Conservation (phyloP, 1,140 invertebrate genomes). For the Lucilia sericata region DNA sequence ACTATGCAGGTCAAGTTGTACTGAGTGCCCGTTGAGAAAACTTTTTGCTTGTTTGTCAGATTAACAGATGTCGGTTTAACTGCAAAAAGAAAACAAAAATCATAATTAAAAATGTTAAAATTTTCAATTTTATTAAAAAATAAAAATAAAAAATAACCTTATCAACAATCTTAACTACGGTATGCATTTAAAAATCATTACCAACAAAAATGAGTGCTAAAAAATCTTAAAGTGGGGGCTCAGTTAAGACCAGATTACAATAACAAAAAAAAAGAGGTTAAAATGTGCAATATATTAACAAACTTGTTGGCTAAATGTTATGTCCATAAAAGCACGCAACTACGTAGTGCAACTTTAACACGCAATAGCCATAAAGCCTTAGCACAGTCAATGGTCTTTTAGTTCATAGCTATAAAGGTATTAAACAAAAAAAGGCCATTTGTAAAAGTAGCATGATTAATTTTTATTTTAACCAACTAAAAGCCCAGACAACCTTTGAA, state of each 20-base stretch:
- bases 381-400: not conserved
- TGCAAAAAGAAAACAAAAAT: slow-evolving; percentile 60
- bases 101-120: not conserved
- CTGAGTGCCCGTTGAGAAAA: slow-evolving; percentile 82
- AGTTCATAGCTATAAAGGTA: not conserved
- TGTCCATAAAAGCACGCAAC: slow-evolving; percentile 5
- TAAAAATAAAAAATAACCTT: not conserved
- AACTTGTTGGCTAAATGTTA: slow-evolving; percentile 12
- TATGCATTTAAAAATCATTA: slow-evolving; percentile 25
- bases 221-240: too few species aligned
- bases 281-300: slow-evolving; percentile 24
- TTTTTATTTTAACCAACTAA: not conserved
- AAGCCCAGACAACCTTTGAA: not conserved
- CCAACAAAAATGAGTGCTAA: not conserved
- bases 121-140: not conserved
- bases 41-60: slow-evolving; percentile 78
- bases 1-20: slow-evolving; percentile 83
- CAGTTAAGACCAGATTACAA: too few species aligned
- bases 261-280: not conserved
- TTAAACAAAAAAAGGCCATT: not conserved
- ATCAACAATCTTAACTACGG: not conserved
- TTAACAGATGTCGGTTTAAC: slow-evolving; percentile 81
- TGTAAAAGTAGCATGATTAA: not conserved
- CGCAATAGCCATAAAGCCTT: not conserved
- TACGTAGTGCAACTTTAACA: not conserved